Evolutionary conservation across 2,888 invertebrate genomes (phyloP).

Genomic region (Cloeon dipterum): DNA sequence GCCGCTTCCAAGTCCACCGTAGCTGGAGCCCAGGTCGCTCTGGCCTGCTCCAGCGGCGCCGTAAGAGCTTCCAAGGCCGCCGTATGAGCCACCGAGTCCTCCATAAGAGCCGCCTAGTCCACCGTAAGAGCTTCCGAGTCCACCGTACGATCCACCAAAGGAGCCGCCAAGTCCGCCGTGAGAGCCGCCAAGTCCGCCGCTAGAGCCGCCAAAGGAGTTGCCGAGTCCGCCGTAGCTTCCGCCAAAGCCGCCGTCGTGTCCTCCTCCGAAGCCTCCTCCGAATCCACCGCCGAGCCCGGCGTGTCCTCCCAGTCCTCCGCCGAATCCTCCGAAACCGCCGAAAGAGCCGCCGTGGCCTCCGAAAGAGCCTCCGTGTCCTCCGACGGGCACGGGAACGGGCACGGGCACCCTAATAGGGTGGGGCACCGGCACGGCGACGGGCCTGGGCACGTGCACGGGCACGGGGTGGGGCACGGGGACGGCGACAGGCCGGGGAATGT

Average conservation of each 20-base stretch:
- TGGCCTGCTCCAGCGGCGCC: too few species aligned
- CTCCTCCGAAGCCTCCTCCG: background rate
- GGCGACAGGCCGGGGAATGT: constrained; percentile 16
- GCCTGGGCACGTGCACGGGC: background rate
- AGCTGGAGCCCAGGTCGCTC: too few species aligned
- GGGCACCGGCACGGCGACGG: constrained; percentile 41
- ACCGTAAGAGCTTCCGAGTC: too few species aligned
- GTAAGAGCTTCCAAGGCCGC: too few species aligned
- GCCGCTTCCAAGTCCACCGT: too few species aligned
- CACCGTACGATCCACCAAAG: too few species aligned
- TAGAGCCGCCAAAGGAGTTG: background rate
- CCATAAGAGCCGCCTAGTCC: too few species aligned
- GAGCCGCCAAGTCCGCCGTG: too few species aligned
- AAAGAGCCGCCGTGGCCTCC: background rate
- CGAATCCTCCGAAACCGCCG: background rate
- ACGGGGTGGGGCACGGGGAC: background rate
- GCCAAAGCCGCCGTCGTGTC: background rate
- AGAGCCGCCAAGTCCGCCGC: too few species aligned
- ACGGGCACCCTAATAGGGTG: constrained; percentile 34
- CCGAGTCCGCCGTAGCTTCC: background rate
- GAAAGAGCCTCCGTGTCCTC: background rate
- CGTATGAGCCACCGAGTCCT: too few species aligned
- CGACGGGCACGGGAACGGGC: constrained; percentile 1
- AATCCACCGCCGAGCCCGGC: background rate
- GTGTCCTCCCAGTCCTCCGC: background rate